Conservation (phyloP, 2,888 invertebrate species). For the Acanthosepion pharaonis region DNA sequence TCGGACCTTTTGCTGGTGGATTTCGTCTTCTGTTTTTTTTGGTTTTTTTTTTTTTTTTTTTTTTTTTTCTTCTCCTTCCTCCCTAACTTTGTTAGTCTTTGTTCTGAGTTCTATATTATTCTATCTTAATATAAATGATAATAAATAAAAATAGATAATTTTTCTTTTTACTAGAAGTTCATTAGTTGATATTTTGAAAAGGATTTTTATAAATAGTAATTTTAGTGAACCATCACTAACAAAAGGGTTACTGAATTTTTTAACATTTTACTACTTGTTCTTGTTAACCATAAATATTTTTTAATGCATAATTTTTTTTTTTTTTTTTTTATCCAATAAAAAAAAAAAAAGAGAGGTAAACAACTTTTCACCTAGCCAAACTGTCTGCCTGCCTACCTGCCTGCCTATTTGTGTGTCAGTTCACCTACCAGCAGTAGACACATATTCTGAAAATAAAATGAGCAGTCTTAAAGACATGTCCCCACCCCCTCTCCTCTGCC, state of each 20-base stretch:
- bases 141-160: background rate
- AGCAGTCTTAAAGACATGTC: background rate
- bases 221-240: background rate
- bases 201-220: background rate
- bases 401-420: background rate
- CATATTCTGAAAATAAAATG: background rate
- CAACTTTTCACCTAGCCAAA: background rate
- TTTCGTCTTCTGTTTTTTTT: background rate
- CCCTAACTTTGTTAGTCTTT: background rate
- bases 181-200: background rate
- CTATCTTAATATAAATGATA: constrained; percentile 24
- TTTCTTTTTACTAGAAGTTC: background rate
- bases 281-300: constrained; percentile 25
- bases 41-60: background rate
- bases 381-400: background rate
- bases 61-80: background rate
- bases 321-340: too few relatives aligned
- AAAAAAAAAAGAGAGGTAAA: background rate
- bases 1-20: constrained; percentile 13
- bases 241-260: background rate
- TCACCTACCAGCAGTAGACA: background rate
- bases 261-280: background rate
- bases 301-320: background rate
- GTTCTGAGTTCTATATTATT: background rate
- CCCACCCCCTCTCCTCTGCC: background rate